Evolutionary conservation across 2,797 vertebrate genomes (phyloP), one percentile per base, ranked within the genome.

Genomic region (Phylloscopus collybita): DNA sequence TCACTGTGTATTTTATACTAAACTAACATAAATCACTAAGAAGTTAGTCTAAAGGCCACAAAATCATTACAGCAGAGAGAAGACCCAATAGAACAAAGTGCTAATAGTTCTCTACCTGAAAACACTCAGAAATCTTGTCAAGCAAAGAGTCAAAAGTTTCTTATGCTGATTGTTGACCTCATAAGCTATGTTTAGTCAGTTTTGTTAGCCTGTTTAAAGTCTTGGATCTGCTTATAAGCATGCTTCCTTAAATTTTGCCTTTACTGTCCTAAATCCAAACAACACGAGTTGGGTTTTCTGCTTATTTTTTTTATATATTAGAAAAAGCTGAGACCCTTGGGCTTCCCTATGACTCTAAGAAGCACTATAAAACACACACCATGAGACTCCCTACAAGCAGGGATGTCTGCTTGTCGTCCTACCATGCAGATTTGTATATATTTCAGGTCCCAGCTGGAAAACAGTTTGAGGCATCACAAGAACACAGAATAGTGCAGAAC

Each of bases 401-500:
- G 9, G 4, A 9, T 8, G 6, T 20, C 32, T 74, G 40, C 57
- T 42, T 38, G 9, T n/a, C 25, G 13, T 29, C 40, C 42, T 49
- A 18, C 19, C 7, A 17, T 18, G 36, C 22, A 65, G 40, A 32
- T 61, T 61, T 14, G 6, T n/a, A 11, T 5, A 23, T 4, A 10
- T 6, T 47, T 40, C 60, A 64, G 30, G 15, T 64, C 26, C 30
- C n/a, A 89, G n/a, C 11, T 36, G 7, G 25, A 29, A 22, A 88
- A 54, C 4, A 17, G 32, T 34, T 61, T 5, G 23, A 50, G 17
- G 49, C 34, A 75, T 17, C 11, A 34, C 16, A 61, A 54, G 23
- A 67, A 6, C 2, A 42, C 3, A 3, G 11, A 71, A 56, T 1
- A 75, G 14, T 0, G 0, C 10, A 8, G 3, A 67, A 69, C 54